phyloP scores from a whole-genome alignment of 2,113 vertebrate genomes.

The Pachyramphus minor region DNA sequence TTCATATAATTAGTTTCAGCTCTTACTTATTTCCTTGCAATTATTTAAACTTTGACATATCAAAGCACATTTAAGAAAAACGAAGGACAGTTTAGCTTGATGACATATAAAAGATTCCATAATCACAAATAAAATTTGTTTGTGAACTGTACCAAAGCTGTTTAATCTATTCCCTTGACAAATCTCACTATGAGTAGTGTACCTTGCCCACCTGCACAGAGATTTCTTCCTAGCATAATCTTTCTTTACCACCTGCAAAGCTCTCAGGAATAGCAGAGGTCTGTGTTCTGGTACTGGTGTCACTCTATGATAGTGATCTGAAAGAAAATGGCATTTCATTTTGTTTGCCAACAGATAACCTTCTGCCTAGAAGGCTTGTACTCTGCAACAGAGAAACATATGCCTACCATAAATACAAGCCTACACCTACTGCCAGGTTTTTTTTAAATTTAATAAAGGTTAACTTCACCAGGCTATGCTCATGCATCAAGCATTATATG shows the following conservation, averaged over 20 bases:
- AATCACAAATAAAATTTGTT: not conserved
- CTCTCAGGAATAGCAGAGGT: not conserved
- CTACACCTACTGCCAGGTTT: not conserved
- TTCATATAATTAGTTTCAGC: not conserved
- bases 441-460: not conserved
- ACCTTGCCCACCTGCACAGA: not conserved
- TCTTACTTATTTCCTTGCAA: not conserved
- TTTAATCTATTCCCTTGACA: not conserved
- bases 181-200: not conserved
- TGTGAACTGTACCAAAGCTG: not conserved
- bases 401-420: not conserved
- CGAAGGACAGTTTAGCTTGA: not conserved
- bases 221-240: not conserved
- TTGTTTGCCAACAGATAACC: not conserved
- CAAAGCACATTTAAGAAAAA: not conserved
- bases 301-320: not conserved
- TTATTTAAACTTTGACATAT: not conserved
- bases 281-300: not conserved
- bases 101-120: not conserved
- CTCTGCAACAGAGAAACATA: not conserved
- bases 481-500: not conserved
- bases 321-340: not conserved
- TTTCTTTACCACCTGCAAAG: not conserved
- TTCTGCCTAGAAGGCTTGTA: not conserved
- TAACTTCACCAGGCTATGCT: not conserved